These are phyloP conservation scores for Lapara coniferarum DNA, from an alignment of 2,888 invertebrate genomes.

Conservation along the genomic window DNA sequence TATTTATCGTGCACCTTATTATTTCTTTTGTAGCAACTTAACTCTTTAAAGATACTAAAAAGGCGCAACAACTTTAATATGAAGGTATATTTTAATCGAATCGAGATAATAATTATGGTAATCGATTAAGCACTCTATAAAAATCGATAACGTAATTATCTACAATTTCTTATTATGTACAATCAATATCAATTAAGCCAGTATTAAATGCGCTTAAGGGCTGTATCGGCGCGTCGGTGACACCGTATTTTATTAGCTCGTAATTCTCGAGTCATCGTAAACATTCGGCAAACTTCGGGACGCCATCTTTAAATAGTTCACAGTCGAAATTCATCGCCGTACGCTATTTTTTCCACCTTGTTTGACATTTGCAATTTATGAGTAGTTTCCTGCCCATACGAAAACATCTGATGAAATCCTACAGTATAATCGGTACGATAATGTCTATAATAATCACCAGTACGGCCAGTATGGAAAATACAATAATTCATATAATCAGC, in stretches of 20 bases:
- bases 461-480: conserved; percentile 36
- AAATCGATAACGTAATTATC: conserved; percentile 37
- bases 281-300: conserved; percentile 57
- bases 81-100: not conserved
- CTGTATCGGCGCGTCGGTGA: conserved; percentile 59
- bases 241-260: conserved; percentile 64
- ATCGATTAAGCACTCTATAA: conserved; percentile 31
- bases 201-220: conserved; percentile 61
- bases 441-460: conserved; percentile 8
- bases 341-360: conserved; percentile 51
- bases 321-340: conserved; percentile 53
- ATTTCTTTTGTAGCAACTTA: not conserved
- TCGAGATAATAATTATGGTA: conserved; percentile 1
- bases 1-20: not conserved
- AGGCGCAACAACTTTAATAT: not conserved
- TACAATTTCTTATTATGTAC: conserved; percentile 45
- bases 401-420: conserved; percentile 24
- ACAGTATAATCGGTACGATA: conserved; percentile 16
- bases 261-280: conserved; percentile 70
- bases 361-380: conserved; percentile 51
- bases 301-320: conserved; percentile 67
- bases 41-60: not conserved
- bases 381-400: conserved; percentile 27
- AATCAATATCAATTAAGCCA: conserved; percentile 64
- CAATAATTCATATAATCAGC: conserved; percentile 37